These are phyloP conservation scores for Scomberomorus guttatus DNA, from an alignment of 2,797 vertebrate species.

Conservation along the genomic window DNA sequence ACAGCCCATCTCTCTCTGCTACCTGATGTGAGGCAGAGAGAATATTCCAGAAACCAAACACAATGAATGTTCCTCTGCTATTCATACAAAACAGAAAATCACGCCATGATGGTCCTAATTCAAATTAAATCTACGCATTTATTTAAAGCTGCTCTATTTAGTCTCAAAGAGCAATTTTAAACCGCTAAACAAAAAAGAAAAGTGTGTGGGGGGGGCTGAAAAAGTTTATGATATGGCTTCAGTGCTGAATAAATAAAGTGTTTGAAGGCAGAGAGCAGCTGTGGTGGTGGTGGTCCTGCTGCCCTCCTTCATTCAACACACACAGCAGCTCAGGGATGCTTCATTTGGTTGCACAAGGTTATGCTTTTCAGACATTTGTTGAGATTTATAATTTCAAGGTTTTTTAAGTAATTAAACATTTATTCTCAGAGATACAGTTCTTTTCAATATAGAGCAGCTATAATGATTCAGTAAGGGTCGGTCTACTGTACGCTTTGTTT, in stretches of 20 bases:
- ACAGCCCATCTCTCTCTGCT: conserved; percentile 72
- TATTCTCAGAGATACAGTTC: background rate
- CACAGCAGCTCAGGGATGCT: conserved; percentile 25
- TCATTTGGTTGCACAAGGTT: conserved; percentile 24
- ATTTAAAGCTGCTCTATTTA: conserved; percentile 53
- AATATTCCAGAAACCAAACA: conserved; percentile 83
- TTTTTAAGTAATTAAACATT: conserved; percentile 21
- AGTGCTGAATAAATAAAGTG: conserved; percentile 54
- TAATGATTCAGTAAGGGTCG: background rate
- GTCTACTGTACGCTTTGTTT: conserved; percentile 4
- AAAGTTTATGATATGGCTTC: conserved; percentile 55
- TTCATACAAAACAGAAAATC: conserved; percentile 61
- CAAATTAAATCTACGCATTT: conserved; percentile 57
- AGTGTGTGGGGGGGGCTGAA: background rate
- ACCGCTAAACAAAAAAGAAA: conserved; percentile 6
- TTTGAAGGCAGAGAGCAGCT: conserved; percentile 45
- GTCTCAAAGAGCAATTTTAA: conserved; percentile 47
- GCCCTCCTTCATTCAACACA: conserved; percentile 37
- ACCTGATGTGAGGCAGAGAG: conserved; percentile 80
- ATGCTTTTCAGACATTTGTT: conserved; percentile 27
- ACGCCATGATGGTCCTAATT: conserved; percentile 38
- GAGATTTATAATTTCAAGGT: conserved; percentile 40
- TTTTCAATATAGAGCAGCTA: background rate
- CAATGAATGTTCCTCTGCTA: conserved; percentile 73
- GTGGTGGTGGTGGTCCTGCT: conserved; percentile 55